Conservation (phyloP, 2,888 invertebrate genomes). For the Eupithecia inturbata region DNA sequence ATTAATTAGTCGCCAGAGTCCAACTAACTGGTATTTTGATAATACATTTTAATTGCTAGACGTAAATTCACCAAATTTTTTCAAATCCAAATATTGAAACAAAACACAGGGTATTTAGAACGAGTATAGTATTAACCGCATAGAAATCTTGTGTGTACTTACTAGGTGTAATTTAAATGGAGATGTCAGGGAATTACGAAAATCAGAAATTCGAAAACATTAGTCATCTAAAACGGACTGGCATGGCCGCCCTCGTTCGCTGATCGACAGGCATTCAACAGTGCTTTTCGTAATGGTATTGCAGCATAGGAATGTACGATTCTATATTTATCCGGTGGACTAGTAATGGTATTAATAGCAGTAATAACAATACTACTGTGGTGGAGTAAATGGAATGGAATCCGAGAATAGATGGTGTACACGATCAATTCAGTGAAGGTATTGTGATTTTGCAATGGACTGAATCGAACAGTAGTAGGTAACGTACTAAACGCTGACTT, state of each 20-base stretch:
- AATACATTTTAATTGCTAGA: not conserved
- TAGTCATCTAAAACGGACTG: not conserved
- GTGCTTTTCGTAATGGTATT: slow-evolving; percentile 32
- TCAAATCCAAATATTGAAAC: not conserved
- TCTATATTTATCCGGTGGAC: slow-evolving; percentile 42
- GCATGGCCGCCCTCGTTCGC: not conserved
- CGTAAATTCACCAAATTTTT: not conserved
- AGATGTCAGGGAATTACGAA: not conserved
- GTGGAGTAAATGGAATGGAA: slow-evolving; percentile 28
- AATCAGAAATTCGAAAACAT: slow-evolving; percentile 1
- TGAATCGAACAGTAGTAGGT: not conserved
- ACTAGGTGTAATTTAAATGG: not conserved
- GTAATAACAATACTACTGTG: slow-evolving; percentile 42
- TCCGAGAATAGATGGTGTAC: slow-evolving; percentile 15
- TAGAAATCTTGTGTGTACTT: not conserved
- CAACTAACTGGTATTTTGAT: not conserved
- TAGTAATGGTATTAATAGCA: too few species aligned
- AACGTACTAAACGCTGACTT: not conserved
- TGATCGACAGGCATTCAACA: slow-evolving; percentile 21
- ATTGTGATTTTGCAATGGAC: not conserved
- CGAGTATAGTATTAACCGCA: not conserved
- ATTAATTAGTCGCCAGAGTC: not conserved
- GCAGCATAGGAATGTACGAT: slow-evolving; percentile 30
- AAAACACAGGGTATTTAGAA: not conserved
- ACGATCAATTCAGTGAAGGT: slow-evolving; percentile 12